A percentile compares a stretch with the other conserved stretches of the same genome.
These are phyloP conservation scores for Mesocentrotus franciscanus DNA, from an alignment of 53 echinoderm and acorn worm species.

Conservation along the genomic window DNA sequence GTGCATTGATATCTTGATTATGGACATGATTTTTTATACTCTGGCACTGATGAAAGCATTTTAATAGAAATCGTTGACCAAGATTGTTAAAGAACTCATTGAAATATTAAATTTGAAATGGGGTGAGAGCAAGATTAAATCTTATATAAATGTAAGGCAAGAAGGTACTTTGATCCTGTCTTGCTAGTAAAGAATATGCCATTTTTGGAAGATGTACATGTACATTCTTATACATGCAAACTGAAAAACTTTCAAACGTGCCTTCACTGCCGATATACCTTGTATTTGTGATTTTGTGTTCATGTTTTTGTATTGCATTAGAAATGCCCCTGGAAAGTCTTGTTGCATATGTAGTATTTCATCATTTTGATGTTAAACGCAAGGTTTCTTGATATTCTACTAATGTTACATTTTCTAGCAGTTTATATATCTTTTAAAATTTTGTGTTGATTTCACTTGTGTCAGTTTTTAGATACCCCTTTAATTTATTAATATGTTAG, in stretches of 20 bases:
- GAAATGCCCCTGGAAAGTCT: conserved; percentile 16
- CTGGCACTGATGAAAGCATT: background rate
- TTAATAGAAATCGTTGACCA: background rate
- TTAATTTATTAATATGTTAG: background rate
- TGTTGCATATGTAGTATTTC: background rate
- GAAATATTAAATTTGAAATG: background rate
- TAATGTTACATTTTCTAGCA: background rate
- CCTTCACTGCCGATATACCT: conserved; percentile 55
- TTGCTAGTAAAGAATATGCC: background rate
- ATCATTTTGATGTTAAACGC: background rate
- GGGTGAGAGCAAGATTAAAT: background rate
- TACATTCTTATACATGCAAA: background rate
- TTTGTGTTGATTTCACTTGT: background rate
- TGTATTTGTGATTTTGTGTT: conserved; percentile 10
- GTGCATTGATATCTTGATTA: background rate
- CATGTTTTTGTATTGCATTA: conserved; percentile 19
- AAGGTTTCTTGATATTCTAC: background rate
- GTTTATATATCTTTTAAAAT: background rate
- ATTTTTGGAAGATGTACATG: background rate
- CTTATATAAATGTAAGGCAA: background rate
- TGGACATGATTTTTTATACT: background rate
- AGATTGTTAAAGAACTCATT: background rate
- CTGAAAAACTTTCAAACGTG: conserved; percentile 25
- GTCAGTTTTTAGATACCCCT: background rate
- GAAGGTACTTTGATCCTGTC: background rate